A percentile compares a stretch with the other conserved stretches of the same genome.
These are phyloP conservation scores for Drosophila atripex DNA, from an alignment of 2,888 invertebrate species.

Conservation along the genomic window DNA sequence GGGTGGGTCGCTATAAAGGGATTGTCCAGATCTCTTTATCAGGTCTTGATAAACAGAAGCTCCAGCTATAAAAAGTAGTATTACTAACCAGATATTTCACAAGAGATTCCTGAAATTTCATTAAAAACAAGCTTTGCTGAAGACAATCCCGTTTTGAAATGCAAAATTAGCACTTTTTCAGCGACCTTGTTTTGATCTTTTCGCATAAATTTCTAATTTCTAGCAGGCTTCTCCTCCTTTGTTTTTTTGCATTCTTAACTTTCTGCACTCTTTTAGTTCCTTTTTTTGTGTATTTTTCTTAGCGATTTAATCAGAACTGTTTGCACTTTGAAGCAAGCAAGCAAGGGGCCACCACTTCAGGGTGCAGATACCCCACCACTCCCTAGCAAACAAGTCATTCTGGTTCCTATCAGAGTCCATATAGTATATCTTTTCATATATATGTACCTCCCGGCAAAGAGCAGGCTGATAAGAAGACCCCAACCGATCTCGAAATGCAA, in stretches of 20 bases:
- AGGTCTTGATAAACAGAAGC: background rate
- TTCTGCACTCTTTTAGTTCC: conserved; percentile 12
- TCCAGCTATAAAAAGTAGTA: background rate
- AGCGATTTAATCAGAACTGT: conserved; percentile 45
- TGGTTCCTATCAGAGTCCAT: conserved; percentile 29
- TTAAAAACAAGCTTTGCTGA: background rate
- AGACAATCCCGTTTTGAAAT: background rate
- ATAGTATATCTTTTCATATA: no score
- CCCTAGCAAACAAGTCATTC: conserved; percentile 31
- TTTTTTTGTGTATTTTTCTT: conserved; percentile 9
- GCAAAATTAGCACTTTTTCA: conserved; percentile 1
- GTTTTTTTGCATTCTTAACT: no score
- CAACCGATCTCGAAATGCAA: conserved; percentile 29
- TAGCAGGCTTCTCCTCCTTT: no score
- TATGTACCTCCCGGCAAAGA: no score
- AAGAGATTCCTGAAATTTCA: background rate
- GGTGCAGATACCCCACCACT: conserved; percentile 35
- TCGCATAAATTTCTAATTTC: conserved; percentile 3
- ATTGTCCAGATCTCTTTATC: background rate
- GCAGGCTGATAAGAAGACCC: conserved; percentile 51
- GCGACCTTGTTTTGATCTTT: no score
- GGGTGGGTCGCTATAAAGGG: background rate
- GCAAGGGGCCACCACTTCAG: conserved; percentile 46
- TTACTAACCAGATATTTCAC: background rate
- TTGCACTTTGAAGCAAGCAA: conserved; percentile 67